phyloP scores from a whole-genome alignment of 2,888 invertebrate species.

The Apamea sordens region DNA sequence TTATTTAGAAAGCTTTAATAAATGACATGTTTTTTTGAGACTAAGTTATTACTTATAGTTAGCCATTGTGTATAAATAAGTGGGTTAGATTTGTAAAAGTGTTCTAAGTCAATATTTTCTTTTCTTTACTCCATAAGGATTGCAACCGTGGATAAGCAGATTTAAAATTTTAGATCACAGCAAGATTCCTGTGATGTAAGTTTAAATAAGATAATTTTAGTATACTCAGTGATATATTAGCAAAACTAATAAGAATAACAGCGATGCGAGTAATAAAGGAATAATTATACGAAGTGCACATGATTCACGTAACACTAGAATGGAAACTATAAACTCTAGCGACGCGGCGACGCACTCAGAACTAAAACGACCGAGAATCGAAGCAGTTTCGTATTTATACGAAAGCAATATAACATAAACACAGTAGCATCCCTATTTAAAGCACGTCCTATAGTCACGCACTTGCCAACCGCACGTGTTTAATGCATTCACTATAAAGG shows the following conservation, averaged over 20 bases:
- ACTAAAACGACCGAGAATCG: constrained; percentile 21
- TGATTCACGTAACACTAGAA: neutral
- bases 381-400: constrained; percentile 19
- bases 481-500: constrained; percentile 76
- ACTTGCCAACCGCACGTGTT: constrained; percentile 65
- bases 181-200: neutral
- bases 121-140: no score
- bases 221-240: neutral
- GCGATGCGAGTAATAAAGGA: neutral
- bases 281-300: neutral
- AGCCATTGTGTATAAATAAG: constrained; percentile 1
- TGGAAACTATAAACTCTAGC: constrained; percentile 19
- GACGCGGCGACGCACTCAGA: neutral
- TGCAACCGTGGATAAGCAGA: neutral
- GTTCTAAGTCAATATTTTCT: neutral
- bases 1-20: neutral
- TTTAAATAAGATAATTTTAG: neutral
- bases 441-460: constrained; percentile 63
- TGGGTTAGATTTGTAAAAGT: neutral
- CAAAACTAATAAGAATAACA: neutral
- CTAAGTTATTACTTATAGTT: neutral
- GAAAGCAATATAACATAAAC: constrained; percentile 34
- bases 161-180: no score
- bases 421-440: constrained; percentile 44
- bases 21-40: neutral